Evolutionary conservation across 2,888 invertebrate species (phyloP).

Genomic region (Ferdinandea cuprea): DNA sequence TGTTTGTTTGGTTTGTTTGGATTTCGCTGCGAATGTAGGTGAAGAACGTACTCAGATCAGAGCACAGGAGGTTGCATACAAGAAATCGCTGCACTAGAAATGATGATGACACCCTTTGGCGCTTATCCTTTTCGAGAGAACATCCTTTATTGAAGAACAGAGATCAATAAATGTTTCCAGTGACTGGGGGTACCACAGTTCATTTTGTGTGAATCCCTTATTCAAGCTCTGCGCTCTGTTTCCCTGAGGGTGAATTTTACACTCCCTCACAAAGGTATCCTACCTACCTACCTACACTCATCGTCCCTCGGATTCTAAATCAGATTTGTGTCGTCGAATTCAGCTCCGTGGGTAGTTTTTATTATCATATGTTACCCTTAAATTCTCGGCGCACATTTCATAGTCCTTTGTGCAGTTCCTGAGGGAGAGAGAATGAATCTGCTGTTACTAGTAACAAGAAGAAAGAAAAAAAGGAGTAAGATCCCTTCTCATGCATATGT

Average conservation of each 20-base stretch:
- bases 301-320: background rate
- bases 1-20: conserved; percentile 41
- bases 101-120: conserved; percentile 65
- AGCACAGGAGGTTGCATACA: conserved; percentile 31
- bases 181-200: conserved; percentile 52
- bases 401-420: conserved; percentile 50
- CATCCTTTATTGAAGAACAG: conserved; percentile 58
- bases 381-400: conserved; percentile 42
- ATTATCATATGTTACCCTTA: conserved; percentile 20
- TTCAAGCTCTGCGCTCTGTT: background rate
- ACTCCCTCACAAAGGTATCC: conserved; percentile 44
- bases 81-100: conserved; percentile 36
- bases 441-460: conserved; percentile 5
- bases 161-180: conserved; percentile 66
- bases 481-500: conserved; percentile 24
- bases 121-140: conserved; percentile 42
- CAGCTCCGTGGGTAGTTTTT: too few species aligned
- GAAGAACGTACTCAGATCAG: conserved; percentile 44
- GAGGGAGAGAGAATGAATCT: conserved; percentile 36
- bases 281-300: background rate
- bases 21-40: conserved; percentile 48
- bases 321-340: conserved; percentile 16
- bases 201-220: conserved; percentile 50
- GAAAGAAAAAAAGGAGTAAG: conserved; percentile 3
- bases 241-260: conserved; percentile 29